phyloP scores from a whole-genome alignment of 2,113 vertebrate species.

The Cyanoliseus patagonus region DNA sequence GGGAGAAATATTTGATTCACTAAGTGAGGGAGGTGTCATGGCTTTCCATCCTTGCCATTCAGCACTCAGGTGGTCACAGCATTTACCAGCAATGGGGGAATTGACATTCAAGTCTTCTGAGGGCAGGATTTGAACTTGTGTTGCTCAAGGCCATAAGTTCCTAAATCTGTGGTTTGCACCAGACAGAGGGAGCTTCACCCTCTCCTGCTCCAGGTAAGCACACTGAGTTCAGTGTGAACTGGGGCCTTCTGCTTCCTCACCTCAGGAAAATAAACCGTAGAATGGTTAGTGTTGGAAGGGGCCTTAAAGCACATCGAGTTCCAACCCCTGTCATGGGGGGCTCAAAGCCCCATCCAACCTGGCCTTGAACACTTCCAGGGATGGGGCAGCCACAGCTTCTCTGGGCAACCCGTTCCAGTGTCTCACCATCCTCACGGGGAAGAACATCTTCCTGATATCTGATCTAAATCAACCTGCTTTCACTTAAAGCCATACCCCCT shows the following conservation, averaged over 20 bases:
- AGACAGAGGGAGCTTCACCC: not conserved
- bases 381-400: not conserved
- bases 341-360: not conserved
- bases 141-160: rapidly evolving
- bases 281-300: not conserved
- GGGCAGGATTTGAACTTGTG: not conserved
- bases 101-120: not conserved
- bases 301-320: not conserved
- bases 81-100: rapidly evolving
- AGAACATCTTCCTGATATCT: not conserved
- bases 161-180: not conserved
- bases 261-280: not conserved
- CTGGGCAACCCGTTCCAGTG: not conserved
- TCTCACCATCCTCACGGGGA: not conserved
- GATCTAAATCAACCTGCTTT: not conserved
- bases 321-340: not conserved
- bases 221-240: not conserved
- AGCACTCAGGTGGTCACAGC: not conserved
- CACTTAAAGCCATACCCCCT: not conserved
- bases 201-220: not conserved
- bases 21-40: not conserved
- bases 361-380: not conserved
- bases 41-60: not conserved
- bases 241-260: not conserved
- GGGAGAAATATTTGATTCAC: not conserved